These are phyloP conservation scores for Alectoris magna DNA, from an alignment of 2,797 vertebrate genomes.

Conservation along the genomic window DNA sequence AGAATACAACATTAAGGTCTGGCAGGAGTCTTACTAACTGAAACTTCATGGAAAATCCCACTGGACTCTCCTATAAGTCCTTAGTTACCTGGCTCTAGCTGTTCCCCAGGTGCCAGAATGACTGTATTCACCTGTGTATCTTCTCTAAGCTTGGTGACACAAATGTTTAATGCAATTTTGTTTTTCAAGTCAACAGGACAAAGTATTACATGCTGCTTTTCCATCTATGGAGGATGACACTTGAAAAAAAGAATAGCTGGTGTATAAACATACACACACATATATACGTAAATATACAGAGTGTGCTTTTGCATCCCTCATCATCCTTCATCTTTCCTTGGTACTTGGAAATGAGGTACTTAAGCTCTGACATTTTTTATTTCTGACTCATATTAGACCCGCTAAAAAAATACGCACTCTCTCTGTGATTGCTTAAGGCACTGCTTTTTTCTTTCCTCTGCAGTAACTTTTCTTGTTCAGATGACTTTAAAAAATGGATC, in stretches of 20 bases:
- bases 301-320: neutral
- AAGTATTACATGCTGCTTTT: neutral
- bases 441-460: neutral
- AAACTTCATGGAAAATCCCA: neutral
- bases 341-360: neutral
- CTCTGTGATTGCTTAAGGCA: neutral
- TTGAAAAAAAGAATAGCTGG: neutral
- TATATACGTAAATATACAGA: no score
- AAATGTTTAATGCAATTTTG: neutral
- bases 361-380: neutral
- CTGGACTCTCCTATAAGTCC: neutral
- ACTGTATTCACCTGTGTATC: neutral
- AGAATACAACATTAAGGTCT: neutral
- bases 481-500: neutral
- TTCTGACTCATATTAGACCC: rapidly evolving
- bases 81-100: neutral
- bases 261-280: neutral
- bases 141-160: neutral
- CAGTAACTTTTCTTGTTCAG: neutral
- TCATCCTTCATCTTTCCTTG: neutral
- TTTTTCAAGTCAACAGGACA: neutral
- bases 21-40: neutral
- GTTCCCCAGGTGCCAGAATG: neutral
- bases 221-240: neutral
- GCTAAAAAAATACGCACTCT: neutral